Percentiles rank a stretch among this genome's conserved stretches.
Conservation (phyloP, 2,797 vertebrate species). For the Spondyliosoma cantharus region DNA sequence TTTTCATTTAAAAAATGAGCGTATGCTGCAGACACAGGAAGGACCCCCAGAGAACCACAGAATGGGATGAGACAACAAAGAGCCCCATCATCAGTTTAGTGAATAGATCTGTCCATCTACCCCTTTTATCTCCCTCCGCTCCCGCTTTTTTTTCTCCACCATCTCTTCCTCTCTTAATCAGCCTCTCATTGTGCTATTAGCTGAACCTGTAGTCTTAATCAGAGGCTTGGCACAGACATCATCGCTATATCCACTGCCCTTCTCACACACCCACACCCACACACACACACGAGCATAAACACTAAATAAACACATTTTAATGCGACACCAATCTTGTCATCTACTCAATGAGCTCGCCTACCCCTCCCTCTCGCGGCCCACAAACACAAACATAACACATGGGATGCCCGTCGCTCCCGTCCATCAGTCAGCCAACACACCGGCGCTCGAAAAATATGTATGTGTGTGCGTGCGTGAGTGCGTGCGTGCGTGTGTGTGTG, state of each 20-base stretch:
- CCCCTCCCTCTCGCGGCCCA: conserved; percentile 59
- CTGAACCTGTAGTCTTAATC: conserved; percentile 89
- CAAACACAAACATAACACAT: conserved; percentile 74
- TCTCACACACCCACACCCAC: conserved; percentile 51
- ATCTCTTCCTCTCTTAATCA: conserved; percentile 73
- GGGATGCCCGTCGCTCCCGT: conserved; percentile 58
- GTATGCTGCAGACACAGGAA: conserved; percentile 63
- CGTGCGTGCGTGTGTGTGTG: conserved; percentile 21
- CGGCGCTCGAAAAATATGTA: conserved; percentile 45
- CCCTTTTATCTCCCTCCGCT: conserved; percentile 69
- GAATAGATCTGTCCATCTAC: conserved; percentile 79
- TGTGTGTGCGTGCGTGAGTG: conserved; percentile 44
- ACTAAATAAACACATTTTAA: conserved; percentile 81
- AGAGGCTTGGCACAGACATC: conserved; percentile 81
- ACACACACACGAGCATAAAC: conserved; percentile 58
- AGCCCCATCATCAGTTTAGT: conserved; percentile 76
- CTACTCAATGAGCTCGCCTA: conserved; percentile 67
- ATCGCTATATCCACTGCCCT: conserved; percentile 64
- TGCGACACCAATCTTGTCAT: conserved; percentile 81
- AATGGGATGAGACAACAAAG: conserved; percentile 81
- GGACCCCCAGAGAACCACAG: conserved; percentile 73
- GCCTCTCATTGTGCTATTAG: conserved; percentile 79
- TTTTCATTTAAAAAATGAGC: conserved; percentile 73
- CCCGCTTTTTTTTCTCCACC: conserved; percentile 58
- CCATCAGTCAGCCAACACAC: conserved; percentile 72